Evolutionary conservation across 2,113 vertebrate species (phyloP), one percentile per base, ranked within the genome.

Genomic region (Sterrhoptilus dennistouni): DNA sequence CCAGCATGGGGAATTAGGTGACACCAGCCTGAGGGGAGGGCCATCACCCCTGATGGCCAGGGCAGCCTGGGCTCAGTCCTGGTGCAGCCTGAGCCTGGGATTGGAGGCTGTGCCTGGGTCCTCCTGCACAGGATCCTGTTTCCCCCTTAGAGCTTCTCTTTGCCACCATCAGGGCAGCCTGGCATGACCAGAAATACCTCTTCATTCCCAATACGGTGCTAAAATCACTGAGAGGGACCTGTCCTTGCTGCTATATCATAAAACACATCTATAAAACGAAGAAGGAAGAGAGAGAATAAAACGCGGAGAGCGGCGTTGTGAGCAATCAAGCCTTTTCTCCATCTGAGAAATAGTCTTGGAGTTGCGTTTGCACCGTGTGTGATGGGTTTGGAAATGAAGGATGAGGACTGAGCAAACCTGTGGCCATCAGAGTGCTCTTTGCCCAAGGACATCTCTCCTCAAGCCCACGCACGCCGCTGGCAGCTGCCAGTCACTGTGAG

Each of bases 361-460:
- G 69, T 20, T 83, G 64, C 64, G 57, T 78, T 65, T 68, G 66
- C 76, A 18, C 27, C 0, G 0, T 14, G 8, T 52, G 50, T 84
- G 89, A 85, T 16, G 69, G 72, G 89, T 72, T 92, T 47, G 31
- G 92, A 75, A 95, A 95, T 49, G 87, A 89, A 65, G 53, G 40
- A 45, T 87, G 93, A 80, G 82, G 74, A 23, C 72, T 19, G 60
- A 92, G 84, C 57, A 71, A 53, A 63, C 38, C 3, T 21, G 52
- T 25, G 75, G 57, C 84, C 77, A 42, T 76, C 77, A 33, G 65
- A 28, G 42, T 15, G 19, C 74, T 75, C 76, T 64, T 91, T 0
- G 36, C 95, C 89, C 95, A 96, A 95, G 96, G 96, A 79, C 95
- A 97, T 93, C 93, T 74, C 81, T 90, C 76, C 86, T 87, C 95